A percentile compares a stretch with the other conserved stretches of the same genome.
phyloP scores from a whole-genome alignment of 2,113 vertebrate species.

The Scortum barcoo region DNA sequence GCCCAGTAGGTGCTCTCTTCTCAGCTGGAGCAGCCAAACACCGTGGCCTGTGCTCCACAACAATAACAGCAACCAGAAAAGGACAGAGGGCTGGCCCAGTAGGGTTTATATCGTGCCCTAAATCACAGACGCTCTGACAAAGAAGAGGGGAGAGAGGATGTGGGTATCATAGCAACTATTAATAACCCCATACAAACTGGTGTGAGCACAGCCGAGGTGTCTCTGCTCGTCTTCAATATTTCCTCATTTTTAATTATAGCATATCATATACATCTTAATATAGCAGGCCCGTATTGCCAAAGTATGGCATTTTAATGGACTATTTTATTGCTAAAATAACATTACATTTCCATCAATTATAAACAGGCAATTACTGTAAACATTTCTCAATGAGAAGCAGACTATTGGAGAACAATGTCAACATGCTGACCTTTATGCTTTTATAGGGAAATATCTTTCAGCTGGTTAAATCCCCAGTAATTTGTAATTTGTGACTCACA shows the following conservation, averaged over 20 bases:
- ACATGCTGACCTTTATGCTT: slow-evolving; percentile 71
- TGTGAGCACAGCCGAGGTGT: slow-evolving; percentile 47
- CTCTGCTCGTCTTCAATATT: slow-evolving; percentile 27
- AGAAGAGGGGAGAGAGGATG: slow-evolving; percentile 73
- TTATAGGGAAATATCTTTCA: slow-evolving; percentile 66
- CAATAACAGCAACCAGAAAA: slow-evolving; percentile 69
- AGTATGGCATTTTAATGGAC: slow-evolving; percentile 52
- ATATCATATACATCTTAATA: slow-evolving; percentile 15
- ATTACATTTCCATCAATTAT: slow-evolving; percentile 57
- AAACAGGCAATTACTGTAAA: slow-evolving; percentile 59
- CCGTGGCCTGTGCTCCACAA: slow-evolving; percentile 67
- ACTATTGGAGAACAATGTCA: slow-evolving; percentile 59
- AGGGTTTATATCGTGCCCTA: slow-evolving; percentile 71
- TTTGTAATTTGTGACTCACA: slow-evolving; percentile 59
- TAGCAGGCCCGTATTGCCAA: slow-evolving; percentile 29
- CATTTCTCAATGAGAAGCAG: slow-evolving; percentile 53
- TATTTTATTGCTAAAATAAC: slow-evolving; percentile 49
- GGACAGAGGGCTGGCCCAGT: slow-evolving; percentile 66
- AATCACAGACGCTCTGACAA: slow-evolving; percentile 77
- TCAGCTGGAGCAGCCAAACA: slow-evolving; percentile 77
- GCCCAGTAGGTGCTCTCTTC: slow-evolving; percentile 71
- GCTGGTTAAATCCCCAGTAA: slow-evolving; percentile 50
- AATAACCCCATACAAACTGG: slow-evolving; percentile 56
- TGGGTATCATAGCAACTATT: slow-evolving; percentile 83
- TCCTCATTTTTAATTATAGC: slow-evolving; percentile 35